Conservation (phyloP, 2,797 vertebrate genomes). For the Chelonia mydas region DNA sequence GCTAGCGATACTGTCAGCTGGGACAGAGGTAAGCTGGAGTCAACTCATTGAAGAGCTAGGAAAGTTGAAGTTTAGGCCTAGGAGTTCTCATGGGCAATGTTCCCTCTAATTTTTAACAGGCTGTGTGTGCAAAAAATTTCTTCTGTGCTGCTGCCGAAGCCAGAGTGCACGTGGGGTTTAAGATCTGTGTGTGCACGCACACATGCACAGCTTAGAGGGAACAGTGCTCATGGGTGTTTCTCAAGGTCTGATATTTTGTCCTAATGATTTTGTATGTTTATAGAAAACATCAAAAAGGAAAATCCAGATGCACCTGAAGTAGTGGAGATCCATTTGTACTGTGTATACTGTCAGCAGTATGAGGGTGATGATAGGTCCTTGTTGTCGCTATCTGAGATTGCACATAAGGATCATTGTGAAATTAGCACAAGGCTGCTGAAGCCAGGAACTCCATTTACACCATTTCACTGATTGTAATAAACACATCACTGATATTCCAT, state of each 20-base stretch:
- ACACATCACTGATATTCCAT: not conserved
- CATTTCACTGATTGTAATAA: not conserved
- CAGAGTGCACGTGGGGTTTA: too few relatives aligned
- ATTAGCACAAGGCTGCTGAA: not conserved
- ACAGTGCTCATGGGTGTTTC: not conserved
- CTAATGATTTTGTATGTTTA: not conserved
- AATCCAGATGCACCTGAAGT: not conserved
- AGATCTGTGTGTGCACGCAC: too few relatives aligned
- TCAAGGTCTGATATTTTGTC: not conserved
- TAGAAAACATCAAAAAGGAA: not conserved
- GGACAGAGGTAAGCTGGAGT: not conserved
- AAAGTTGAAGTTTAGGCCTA: not conserved
- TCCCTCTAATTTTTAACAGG: too few relatives aligned
- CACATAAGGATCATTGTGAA: not conserved
- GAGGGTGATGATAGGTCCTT: not conserved
- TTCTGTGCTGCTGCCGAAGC: too few relatives aligned
- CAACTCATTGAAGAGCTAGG: not conserved
- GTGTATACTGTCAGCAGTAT: not conserved
- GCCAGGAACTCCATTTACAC: not conserved
- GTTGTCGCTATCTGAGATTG: not conserved
- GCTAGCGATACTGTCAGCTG: not conserved
- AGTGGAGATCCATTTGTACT: not conserved
- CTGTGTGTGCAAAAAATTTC: too few relatives aligned
- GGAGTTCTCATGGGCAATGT: not conserved
- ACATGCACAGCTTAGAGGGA: too few relatives aligned